These are phyloP conservation scores for Eonycteris spelaea DNA, from an alignment of 2,113 vertebrate species.

Conservation along the genomic window DNA sequence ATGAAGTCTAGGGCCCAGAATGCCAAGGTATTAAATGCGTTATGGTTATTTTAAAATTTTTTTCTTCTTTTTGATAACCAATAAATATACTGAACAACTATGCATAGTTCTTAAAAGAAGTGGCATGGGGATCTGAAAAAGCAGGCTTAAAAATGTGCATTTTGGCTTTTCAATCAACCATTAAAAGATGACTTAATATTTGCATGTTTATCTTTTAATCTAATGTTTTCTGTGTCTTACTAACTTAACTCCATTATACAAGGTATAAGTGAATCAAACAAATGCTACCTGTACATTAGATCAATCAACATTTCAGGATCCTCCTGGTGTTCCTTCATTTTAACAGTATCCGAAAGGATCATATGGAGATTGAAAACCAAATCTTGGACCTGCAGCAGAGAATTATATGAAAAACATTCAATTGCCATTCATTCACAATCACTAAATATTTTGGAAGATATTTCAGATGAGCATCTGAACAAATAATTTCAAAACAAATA, in stretches of 20 bases:
- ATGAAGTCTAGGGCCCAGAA: not conserved
- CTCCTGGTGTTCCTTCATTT: conserved; percentile 99
- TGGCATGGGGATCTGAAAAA: not conserved
- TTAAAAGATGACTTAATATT: not conserved
- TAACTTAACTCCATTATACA: not conserved
- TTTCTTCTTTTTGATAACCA: not conserved
- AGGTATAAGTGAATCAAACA: not conserved
- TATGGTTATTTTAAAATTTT: not conserved
- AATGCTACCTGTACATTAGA: conserved; percentile 95
- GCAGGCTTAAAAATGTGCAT: not conserved
- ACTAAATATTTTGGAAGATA: not conserved
- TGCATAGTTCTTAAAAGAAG: not conserved
- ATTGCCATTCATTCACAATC: not conserved
- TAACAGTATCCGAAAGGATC: conserved; percentile 98
- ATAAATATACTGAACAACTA: not conserved
- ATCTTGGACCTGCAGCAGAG: conserved; percentile 91
- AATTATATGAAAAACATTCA: conserved; percentile 12
- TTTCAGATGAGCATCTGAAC: not conserved
- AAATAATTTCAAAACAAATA: not conserved
- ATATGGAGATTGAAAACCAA: conserved; percentile 99
- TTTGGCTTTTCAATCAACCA: not conserved
- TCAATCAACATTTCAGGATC: conserved; percentile 99
- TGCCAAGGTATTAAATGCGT: not conserved
- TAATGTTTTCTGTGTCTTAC: not conserved
- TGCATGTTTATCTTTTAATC: not conserved